These are phyloP conservation scores for Erpetoichthys calabaricus DNA, from an alignment of 2,797 vertebrate genomes.

Conservation along the genomic window DNA sequence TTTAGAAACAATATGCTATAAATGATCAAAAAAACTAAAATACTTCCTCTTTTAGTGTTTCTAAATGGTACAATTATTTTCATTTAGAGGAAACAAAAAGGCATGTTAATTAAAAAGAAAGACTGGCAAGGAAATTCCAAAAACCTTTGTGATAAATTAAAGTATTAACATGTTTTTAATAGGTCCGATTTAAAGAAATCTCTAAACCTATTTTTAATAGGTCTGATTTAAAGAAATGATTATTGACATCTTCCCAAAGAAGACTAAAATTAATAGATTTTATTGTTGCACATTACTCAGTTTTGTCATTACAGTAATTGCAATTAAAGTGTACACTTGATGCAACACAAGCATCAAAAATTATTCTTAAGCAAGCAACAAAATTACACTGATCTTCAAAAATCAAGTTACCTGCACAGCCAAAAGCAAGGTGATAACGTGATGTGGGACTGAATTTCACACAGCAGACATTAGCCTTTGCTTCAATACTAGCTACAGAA, in stretches of 20 bases:
- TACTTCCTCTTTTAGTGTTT: not conserved
- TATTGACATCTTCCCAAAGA: too few species aligned
- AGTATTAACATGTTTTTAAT: not conserved
- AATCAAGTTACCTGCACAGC: slow-evolving; percentile 74
- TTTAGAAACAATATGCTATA: not conserved
- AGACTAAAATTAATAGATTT: too few species aligned
- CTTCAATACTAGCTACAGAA: slow-evolving; percentile 94
- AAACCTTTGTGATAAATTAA: too few species aligned
- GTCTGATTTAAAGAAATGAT: too few species aligned
- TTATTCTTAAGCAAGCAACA: too few species aligned
- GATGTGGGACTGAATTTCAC: slow-evolving; percentile 97
- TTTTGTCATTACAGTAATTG: too few species aligned
- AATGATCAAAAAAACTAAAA: not conserved
- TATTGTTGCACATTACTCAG: too few species aligned
- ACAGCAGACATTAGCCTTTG: slow-evolving; percentile 95
- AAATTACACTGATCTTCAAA: not conserved
- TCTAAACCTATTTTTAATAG: not conserved
- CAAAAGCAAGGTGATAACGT: slow-evolving; percentile 92
- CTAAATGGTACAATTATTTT: not conserved
- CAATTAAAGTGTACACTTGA: too few species aligned
- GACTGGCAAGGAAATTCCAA: too few species aligned
- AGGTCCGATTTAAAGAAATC: too few species aligned
- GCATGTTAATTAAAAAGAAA: not conserved
- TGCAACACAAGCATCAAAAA: too few species aligned
- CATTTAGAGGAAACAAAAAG: not conserved